A percentile compares a stretch with the other conserved stretches of the same genome.
Evolutionary conservation across 1,140 invertebrate species (phyloP).

Genomic region (Lineus longissimus): DNA sequence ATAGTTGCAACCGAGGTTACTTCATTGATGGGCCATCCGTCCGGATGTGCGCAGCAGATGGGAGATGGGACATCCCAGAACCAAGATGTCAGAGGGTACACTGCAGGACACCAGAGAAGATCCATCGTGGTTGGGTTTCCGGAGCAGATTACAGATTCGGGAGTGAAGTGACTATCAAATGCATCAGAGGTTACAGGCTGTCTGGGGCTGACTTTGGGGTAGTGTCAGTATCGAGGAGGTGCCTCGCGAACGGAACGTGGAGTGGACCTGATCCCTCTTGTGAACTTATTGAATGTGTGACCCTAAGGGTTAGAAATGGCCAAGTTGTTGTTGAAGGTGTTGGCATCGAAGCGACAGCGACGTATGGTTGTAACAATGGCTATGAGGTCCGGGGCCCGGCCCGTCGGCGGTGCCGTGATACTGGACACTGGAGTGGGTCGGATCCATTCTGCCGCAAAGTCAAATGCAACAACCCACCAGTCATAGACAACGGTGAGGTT

Average conservation of each 20-base stretch:
- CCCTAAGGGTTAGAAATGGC: neutral
- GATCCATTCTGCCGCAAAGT: conserved; percentile 63
- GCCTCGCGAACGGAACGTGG: conserved; percentile 66
- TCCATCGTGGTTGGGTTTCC: conserved; percentile 66
- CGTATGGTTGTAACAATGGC: conserved; percentile 35
- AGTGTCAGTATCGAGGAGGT: conserved; percentile 57
- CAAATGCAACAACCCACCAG: conserved; percentile 22
- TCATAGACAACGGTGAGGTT: conserved; percentile 24
- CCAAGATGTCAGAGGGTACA: conserved; percentile 39
- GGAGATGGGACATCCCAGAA: conserved; percentile 47
- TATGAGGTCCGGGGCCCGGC: conserved; percentile 35
- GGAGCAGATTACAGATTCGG: conserved; percentile 83
- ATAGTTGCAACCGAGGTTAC: conserved; percentile 76
- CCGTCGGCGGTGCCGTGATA: conserved; percentile 33
- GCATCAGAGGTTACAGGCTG: conserved; percentile 27
- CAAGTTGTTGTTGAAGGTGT: neutral
- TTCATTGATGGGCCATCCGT: conserved; percentile 75
- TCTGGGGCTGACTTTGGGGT: conserved; percentile 12
- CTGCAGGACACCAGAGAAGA: conserved; percentile 21
- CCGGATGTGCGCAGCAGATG: conserved; percentile 54
- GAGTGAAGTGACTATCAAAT: conserved; percentile 71
- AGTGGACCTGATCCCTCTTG: conserved; percentile 77
- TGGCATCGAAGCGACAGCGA: conserved; percentile 13
- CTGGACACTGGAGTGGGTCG: conserved; percentile 53
- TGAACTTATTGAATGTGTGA: conserved; percentile 53